Base-by-base conservation (phyloP, 2,888 invertebrate genomes). In the Barypeithes pellucidus region DNA sequence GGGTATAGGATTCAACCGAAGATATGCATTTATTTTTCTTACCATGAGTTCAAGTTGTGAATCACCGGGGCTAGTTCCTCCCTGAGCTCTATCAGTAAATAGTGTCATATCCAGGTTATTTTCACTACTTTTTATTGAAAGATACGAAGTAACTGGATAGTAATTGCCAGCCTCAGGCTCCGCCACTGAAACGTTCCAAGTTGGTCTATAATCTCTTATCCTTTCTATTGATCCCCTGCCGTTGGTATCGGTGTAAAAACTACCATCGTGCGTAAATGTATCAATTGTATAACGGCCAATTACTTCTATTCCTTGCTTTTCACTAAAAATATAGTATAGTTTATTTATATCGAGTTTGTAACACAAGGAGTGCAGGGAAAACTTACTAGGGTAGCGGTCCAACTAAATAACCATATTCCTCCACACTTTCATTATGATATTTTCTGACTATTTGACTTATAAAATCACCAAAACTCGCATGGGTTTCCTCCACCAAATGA, bases 121-220 rank as follows among this genome's bases (percentile, higher is more conserved):
- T 0, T 77, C 61, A 22, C 81, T 74, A 80, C 93, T 92, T 77
- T 90, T 87, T 0, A 95, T 86, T 18, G 88, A 88, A 36, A 98
- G 95, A 79, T 93, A 90, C 12, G 94, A 92, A 0, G 95, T 96
- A 0, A 99, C 88, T 0, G 99, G 99, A 84, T 97, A 99, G 83
- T 98, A 99, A 84, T 99, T 99, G 0, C 92, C 94, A 0, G 96
- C 88, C 0, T 95, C 86, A 0, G 90, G 90, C 83, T 98, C 97
- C 0, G 88, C 86, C 12, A 95, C 80, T 0, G 89, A 87, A 0
- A 92, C 74, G 14, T 89, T 88, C 91, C 93, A 98, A 0, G 95
- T 93, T 0, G 94, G 92, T 12, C 97, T 87, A 72, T 88, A 87
- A 81, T 90, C 87, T 72, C 89, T 88, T 5, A 84, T 86, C 75